Base-by-base conservation (phyloP, 92 coral and sea anemone genomes). In the Zoanthus sansibaricus region DNA sequence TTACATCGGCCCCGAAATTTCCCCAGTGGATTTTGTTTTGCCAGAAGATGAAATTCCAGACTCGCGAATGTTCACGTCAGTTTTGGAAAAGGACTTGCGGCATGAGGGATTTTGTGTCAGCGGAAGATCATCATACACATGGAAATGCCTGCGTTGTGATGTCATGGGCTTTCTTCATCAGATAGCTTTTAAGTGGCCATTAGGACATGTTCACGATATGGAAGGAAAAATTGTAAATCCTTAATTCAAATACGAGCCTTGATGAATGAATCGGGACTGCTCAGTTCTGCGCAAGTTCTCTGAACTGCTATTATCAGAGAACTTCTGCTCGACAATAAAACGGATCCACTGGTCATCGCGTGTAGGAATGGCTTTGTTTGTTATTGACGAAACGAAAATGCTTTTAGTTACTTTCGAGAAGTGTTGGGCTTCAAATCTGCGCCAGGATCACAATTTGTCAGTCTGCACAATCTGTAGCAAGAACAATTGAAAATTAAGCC, bases 61-160 rank as follows among this genome's bases (percentile, higher is more conserved):
- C 21, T 86, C 87, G 82, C 92, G 92, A 18, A 72, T 82, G 84
- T 94, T 94, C 75, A 92, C 98, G 77, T 92, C 98, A 45, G 79
- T 94, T 73, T 75, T 88, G 21, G 98, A 94, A 83, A 94, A 94
- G 79, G 98, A 94, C 87, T 80, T 94, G 86, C 93, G 91, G 14
- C 83, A 82, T 32, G 94, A 94, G 75, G 98, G 98, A 16, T 94
- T 92, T 83, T 92, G 92, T 88, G 98, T 88, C 77, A 94, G 98
- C 89, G 98, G 93, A 17, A 85, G 98, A 46, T 90, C 94, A 6
- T 90, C 98, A 37, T 92, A 94, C 73, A 61, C 94, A 51, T 94
- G 98, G 98, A 88, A 91, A 71, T 94, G 98, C 37, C 90, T 91
- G 30, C 87, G 90, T 33, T 94, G 98, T 82, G 92, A 92, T 72